Percentiles rank a stretch among this genome's conserved stretches.
Conservation (phyloP, 2,888 invertebrate genomes). For the Cephonodes hylas region DNA sequence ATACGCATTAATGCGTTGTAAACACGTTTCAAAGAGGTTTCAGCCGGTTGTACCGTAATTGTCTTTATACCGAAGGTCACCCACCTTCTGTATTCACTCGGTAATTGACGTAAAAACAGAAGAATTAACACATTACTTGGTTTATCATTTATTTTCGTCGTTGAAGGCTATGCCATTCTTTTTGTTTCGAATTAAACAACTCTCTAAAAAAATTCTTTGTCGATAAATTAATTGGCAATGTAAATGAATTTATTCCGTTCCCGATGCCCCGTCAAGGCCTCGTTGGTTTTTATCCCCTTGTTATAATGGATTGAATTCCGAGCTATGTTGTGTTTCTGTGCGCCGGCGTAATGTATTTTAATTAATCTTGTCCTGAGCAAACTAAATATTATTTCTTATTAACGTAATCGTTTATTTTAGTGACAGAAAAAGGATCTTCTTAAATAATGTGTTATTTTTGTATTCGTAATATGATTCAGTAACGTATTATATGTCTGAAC, state of each 20-base stretch:
- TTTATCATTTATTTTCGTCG: background rate
- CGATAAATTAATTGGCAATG: constrained; percentile 2
- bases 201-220: background rate
- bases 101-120: background rate
- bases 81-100: background rate
- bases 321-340: background rate
- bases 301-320: constrained; percentile 4
- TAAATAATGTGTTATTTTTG: no score
- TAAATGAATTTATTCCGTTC: background rate
- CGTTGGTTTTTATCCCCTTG: constrained; percentile 3
- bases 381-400: background rate
- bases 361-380: background rate
- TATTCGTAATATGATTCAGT: no score
- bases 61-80: background rate
- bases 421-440: no score
- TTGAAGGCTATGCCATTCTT: background rate
- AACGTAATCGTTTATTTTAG: background rate
- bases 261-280: background rate
- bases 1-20: background rate
- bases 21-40: background rate
- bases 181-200: background rate
- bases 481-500: no score
- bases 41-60: background rate
- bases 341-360: background rate
- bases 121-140: background rate